Percentiles rank a stretch among this genome's conserved stretches.
phyloP scores from a whole-genome alignment of 1,140 invertebrate species.

The Sitophilus oryzae region DNA sequence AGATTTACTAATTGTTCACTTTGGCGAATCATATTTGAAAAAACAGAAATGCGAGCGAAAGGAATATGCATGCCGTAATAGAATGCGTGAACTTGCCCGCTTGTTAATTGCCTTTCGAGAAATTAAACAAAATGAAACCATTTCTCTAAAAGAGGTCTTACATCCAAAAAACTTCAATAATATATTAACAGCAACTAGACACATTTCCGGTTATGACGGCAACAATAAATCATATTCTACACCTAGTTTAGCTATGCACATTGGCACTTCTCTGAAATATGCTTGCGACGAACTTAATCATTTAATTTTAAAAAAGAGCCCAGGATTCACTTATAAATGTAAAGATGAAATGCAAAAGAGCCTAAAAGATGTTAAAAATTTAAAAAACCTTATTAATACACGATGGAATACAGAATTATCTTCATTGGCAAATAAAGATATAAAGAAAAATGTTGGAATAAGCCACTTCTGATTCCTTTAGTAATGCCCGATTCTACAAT shows the following conservation, averaged over 20 bases:
- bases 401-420: conserved; percentile 26
- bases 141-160: conserved; percentile 19
- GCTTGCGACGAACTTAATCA: conserved; percentile 21
- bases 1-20: conserved; percentile 23
- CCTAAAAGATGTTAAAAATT: conserved; percentile 24
- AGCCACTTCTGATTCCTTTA: conserved; percentile 21
- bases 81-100: conserved; percentile 26
- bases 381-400: conserved; percentile 19
- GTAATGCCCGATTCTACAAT: too few species aligned
- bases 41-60: conserved; percentile 19
- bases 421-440: conserved; percentile 23
- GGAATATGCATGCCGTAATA: conserved; percentile 20
- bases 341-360: conserved; percentile 10
- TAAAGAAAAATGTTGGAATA: conserved; percentile 24
- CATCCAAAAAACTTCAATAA: conserved; percentile 25
- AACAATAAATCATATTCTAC: conserved; percentile 20
- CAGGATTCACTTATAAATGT: conserved; percentile 23
- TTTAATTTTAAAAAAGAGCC: conserved; percentile 22
- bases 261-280: conserved; percentile 22
- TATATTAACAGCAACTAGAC: conserved; percentile 15
- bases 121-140: conserved; percentile 15
- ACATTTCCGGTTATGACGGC: conserved; percentile 19
- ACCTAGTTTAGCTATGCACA: conserved; percentile 25
- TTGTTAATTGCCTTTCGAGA: conserved; percentile 18
- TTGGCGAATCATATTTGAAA: conserved; percentile 27